Conservation (phyloP, 2,797 vertebrate species). For the Sebastes kiyomatsui region DNA sequence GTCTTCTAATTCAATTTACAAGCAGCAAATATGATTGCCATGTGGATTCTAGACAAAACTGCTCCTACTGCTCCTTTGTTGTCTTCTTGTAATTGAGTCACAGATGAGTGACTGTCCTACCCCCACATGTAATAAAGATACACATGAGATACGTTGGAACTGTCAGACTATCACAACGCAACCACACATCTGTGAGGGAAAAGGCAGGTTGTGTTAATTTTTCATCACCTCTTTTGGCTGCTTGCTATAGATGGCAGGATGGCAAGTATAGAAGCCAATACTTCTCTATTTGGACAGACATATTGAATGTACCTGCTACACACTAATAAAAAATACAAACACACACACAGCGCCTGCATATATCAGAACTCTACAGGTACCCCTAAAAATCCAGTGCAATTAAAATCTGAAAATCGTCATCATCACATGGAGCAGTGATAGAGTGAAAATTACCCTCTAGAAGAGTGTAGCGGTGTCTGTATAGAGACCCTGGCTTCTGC, state of each 20-base stretch:
- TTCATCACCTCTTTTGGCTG: constrained; percentile 14
- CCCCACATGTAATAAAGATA: constrained; percentile 54
- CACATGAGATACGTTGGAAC: constrained; percentile 41
- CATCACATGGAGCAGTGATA: background rate
- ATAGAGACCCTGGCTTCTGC: background rate
- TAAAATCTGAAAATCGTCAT: background rate
- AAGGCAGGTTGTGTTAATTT: background rate
- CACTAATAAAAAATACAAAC: background rate
- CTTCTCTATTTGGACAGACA: background rate
- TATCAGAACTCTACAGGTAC: background rate
- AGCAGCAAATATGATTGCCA: constrained; percentile 73
- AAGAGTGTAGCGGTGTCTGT: background rate
- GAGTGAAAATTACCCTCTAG: background rate
- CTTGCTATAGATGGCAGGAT: background rate
- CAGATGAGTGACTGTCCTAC: constrained; percentile 61
- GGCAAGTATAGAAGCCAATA: background rate
- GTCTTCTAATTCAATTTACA: constrained; percentile 75
- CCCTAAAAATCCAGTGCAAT: background rate
- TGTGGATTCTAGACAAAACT: constrained; percentile 69
- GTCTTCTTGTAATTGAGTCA: constrained; percentile 76
- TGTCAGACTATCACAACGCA: constrained; percentile 27
- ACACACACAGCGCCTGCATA: background rate
- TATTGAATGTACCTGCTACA: background rate
- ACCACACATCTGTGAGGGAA: constrained; percentile 2
- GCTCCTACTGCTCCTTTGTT: constrained; percentile 70